phyloP scores from a whole-genome alignment of 2,113 vertebrate genomes.

The Mustela lutreola region DNA sequence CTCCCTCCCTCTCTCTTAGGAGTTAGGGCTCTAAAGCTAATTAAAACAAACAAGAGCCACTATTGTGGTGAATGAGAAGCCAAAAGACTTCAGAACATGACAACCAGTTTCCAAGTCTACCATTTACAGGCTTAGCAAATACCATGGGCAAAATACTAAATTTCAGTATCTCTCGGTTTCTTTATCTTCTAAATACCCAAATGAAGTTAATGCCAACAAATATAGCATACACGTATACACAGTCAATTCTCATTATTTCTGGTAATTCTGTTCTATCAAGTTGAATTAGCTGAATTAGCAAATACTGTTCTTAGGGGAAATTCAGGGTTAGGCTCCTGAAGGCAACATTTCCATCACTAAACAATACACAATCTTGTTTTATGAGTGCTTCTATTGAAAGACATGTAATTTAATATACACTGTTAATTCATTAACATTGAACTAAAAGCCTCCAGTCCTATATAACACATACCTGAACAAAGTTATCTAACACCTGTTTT shows the following conservation, averaged over 20 bases:
- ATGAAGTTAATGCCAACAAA: background rate
- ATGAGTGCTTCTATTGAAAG: conserved; percentile 8
- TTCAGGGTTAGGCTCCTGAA: background rate
- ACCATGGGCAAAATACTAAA: background rate
- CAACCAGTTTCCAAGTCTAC: background rate
- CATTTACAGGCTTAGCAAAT: background rate
- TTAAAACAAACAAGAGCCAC: background rate
- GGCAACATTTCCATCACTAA: background rate
- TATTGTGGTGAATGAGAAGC: background rate
- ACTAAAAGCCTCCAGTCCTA: background rate
- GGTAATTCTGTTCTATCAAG: background rate
- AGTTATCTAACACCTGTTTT: background rate
- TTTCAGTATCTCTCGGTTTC: background rate
- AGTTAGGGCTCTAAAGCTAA: background rate
- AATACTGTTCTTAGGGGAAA: background rate
- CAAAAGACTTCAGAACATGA: background rate
- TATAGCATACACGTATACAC: background rate
- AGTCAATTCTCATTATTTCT: background rate
- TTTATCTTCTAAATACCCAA: background rate
- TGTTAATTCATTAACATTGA: background rate
- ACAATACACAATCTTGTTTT: background rate
- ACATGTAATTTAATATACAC: background rate
- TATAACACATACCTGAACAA: background rate
- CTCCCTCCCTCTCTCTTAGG: background rate
- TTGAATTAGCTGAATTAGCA: background rate